Evolutionary conservation across 1,140 invertebrate species (phyloP).

Genomic region (Vollenhovia emeryi): DNA sequence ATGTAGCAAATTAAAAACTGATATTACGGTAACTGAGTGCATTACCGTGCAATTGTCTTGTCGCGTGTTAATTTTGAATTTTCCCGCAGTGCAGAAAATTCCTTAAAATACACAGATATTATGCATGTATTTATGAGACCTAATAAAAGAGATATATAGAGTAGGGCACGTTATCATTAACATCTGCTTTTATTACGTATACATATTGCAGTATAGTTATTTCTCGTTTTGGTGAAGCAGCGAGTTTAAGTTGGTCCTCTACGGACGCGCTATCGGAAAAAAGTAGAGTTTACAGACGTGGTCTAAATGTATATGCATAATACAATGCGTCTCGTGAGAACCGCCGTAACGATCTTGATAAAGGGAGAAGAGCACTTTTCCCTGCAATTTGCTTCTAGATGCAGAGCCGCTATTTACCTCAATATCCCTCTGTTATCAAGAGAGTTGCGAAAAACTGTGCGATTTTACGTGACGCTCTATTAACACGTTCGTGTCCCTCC

Average conservation of each 20-base stretch:
- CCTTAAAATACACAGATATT: neutral
- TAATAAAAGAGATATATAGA: neutral
- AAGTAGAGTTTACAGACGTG: conserved; percentile 40
- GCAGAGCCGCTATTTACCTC: conserved; percentile 26
- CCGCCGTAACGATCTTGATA: conserved; percentile 51
- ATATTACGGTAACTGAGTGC: neutral
- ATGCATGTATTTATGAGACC: neutral
- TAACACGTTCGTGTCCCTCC: neutral
- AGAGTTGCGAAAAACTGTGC: neutral
- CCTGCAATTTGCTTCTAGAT: conserved; percentile 61
- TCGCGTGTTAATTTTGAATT: neutral
- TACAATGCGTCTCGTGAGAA: conserved; percentile 56
- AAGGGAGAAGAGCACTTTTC: conserved; percentile 54
- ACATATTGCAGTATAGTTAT: neutral
- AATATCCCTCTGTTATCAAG: neutral
- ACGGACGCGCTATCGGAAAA: conserved; percentile 45
- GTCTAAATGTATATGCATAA: conserved; percentile 56
- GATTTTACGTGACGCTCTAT: conserved; percentile 19
- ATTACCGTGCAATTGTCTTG: neutral
- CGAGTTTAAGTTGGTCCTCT: neutral
- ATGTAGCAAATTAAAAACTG: neutral
- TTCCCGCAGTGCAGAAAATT: neutral
- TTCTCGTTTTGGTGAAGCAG: conserved; percentile 1
- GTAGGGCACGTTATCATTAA: neutral
- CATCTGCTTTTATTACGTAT: neutral